Evolutionary conservation across 2,888 invertebrate genomes (phyloP), one percentile per base, ranked within the genome.

Genomic region (Nomada flava): DNA sequence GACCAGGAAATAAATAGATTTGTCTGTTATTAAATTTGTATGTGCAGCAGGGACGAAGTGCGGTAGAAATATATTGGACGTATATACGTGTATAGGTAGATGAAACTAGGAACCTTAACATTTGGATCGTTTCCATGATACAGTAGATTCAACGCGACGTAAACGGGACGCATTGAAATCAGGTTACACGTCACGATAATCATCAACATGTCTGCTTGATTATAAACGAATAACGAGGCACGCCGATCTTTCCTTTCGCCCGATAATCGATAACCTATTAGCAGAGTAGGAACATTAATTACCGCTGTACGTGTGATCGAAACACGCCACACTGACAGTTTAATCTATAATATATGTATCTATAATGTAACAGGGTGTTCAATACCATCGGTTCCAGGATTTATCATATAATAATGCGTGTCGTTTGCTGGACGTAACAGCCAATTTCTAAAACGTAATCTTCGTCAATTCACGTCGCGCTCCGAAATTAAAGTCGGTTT

Each of bases 231-330:
- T 69, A 67, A 26, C 55, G 75, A 52, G 71, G 63, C 20, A 26
- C 26, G 59, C 1, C 47, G 20, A 60, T 64, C 63, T 68, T 76
- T 72, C 67, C 60, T 60, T 81, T 42, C 23, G 13, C 5, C 75
- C 68, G 20, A 81, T 69, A 82, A 82, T 81, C 81, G 52, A 82
- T 81, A 82, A 82, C 59, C 76, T 64, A 71, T 80, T 81, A 69
- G 57, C 71, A 67, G 67, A 68, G 13, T 72, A 69, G 82, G 71
- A 76, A 79, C 68, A 81, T 82, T 82, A 82, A 82, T 82, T 82
- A 81, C 10, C 67, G 68, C 23, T 63, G 52, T 36, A 60, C 53
- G 62, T n/a, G 47, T 76, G 81, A 82, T 72, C 72, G 59, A 76
- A 72, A 67, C 68, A 55, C 42, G 68, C 52, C 79, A 44, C 44